Evolutionary conservation across 2,113 vertebrate species (phyloP).

Genomic region (Chrysochloris asiatica): DNA sequence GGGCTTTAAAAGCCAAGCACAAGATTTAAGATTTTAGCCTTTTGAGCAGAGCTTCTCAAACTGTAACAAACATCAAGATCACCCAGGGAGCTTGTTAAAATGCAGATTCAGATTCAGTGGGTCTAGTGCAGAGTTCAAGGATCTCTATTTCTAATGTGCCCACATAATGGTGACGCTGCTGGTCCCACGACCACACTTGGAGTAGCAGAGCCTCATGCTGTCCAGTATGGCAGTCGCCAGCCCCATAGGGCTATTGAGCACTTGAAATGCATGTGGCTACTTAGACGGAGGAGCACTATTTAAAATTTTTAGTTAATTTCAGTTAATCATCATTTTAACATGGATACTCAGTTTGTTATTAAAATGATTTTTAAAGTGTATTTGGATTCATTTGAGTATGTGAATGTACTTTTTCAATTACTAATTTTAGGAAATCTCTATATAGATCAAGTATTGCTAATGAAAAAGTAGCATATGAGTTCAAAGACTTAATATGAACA

Average conservation of each 20-base stretch:
- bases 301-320: neutral
- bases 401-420: too few relatives aligned
- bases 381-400: neutral
- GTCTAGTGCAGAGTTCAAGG: neutral
- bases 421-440: neutral
- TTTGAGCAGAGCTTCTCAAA: neutral
- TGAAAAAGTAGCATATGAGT: neutral
- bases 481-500: neutral
- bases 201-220: neutral
- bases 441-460: neutral
- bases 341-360: neutral
- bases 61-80: neutral
- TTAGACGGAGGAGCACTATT: neutral
- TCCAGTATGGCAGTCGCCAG: neutral
- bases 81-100: neutral
- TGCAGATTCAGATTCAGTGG: neutral
- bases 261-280: neutral
- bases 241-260: accelerated
- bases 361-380: neutral
- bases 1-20: neutral
- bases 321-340: neutral
- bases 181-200: neutral
- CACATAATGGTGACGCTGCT: neutral
- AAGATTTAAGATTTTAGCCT: neutral
- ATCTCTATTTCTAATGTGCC: neutral